Evolutionary conservation across 2,113 vertebrate genomes (phyloP), one percentile per base, ranked within the genome.

Genomic region (Xiphophorus couchianus): DNA sequence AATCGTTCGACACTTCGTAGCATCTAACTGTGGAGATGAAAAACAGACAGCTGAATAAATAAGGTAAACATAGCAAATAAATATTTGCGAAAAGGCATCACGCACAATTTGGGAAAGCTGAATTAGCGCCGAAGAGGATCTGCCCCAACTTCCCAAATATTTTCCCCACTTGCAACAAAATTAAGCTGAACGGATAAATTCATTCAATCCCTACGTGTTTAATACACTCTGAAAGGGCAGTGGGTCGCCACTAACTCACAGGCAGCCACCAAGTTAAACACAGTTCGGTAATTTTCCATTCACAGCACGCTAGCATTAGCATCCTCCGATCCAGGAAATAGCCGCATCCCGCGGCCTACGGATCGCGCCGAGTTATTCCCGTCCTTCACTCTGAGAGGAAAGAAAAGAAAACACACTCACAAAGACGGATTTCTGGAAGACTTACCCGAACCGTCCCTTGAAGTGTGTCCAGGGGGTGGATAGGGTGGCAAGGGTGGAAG

Each of bases 401-500:
- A 27, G 68, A 42, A 31, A 31, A 63, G 15, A 27, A 8, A 42
- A 77, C 60, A 73, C 58, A 64, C 42, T 58, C n/a, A 65, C 27
- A 85, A 85, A 82, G 33, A 4, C 51, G n/a, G 4, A 76, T 73
- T 62, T 63, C 6, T 25, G 35, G 19, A 42, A 51, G 48, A 67
- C 91, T 93, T 92, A 94, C 94, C 92, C 77, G 89, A 90, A 82
- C 66, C 75, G 90, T 87, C 82, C 86, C 81, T 83, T 77, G 87
- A 87, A 75, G 87, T 42, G 84, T 76, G 87, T 89, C 81, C 90
- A 78, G 90, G 93, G 92, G 93, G 78, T 90, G 93, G 93, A 92
- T 91, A 93, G 92, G 94, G 91, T 92, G 90, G 66, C 86, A 84
- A 91, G 94, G 94, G 94, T 93, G 63, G 85, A 94, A 93, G 94